Base-by-base conservation (phyloP, 1,140 invertebrate species). In the Tetramorium parvispinum region DNA sequence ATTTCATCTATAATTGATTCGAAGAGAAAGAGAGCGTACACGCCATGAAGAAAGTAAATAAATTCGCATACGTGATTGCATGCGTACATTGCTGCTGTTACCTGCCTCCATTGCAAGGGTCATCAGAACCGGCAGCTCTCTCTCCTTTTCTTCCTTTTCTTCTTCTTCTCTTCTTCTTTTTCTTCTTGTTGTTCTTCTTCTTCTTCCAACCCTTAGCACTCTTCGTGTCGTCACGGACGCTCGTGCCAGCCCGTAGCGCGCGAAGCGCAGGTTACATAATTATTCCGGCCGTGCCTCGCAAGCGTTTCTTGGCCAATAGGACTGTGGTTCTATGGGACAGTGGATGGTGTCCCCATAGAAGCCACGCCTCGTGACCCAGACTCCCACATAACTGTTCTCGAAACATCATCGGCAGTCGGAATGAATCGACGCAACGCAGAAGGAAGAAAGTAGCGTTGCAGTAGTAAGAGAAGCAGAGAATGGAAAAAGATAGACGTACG, bases 301-400 rank as follows among this genome's bases (percentile, higher is more conserved):
- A 93, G 86, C 91, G 93, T 95, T 95, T 95, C 93, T 95, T 95
- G 94, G 94, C 94, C 94, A 95, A 95, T 95, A 87, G 94, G 93
- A 95, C 92, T 95, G 91, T 94, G 92, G 94, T 94, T 94, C 94
- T 94, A 95, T 95, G 94, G 94, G 94, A 95, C 94, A 94, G 91
- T 92, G 91, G 92, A 91, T 89, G 92, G 89, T 94, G 91, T 94
- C 92, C 88, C 90, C 90, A 92, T 93, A 92, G 88, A 94, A 94
- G 94, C 94, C 94, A 94, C 94, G 94, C 94, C 94, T 94, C 92
- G 94, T 95, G 94, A 95, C 94, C 94, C 94, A 95, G 94, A 95
- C 94, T 94, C 94, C 94, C 93, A 94, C 93, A 93, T 95, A 95
- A 95, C 94, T 95, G 94, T 95, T 95, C 93, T 94, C 90, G 86